Conservation (phyloP, 2,797 vertebrate genomes). For the Mormyrops attenuatus region DNA sequence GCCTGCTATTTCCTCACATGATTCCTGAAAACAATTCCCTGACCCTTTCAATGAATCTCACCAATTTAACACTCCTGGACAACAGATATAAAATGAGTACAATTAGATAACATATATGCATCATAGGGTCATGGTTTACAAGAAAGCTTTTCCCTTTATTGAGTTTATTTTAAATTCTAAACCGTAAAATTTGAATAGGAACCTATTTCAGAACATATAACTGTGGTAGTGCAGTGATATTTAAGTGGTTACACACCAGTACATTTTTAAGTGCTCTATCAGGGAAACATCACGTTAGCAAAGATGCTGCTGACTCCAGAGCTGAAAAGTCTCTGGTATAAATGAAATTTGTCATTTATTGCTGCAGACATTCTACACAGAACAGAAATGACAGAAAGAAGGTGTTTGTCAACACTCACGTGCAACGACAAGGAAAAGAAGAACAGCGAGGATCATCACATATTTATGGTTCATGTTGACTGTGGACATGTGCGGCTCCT, state of each 20-base stretch:
- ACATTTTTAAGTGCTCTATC: background rate
- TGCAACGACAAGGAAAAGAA: conserved; percentile 23
- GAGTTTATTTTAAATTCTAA: background rate
- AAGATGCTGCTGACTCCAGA: background rate
- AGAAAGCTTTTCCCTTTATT: background rate
- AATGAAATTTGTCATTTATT: background rate
- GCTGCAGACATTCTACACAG: background rate
- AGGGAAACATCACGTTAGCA: background rate
- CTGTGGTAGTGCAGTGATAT: background rate
- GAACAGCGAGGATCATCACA: conserved; percentile 20
- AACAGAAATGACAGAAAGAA: background rate
- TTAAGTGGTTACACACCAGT: background rate
- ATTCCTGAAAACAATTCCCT: background rate
- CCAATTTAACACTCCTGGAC: background rate
- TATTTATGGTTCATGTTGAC: conserved; percentile 30
- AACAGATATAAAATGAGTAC: background rate
- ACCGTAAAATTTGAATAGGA: background rate
- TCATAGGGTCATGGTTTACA: background rate
- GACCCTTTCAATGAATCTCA: background rate
- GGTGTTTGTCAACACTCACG: conserved; percentile 27
- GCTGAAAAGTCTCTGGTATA: background rate
- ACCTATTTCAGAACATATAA: background rate
- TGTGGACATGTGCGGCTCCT: background rate
- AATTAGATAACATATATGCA: background rate
- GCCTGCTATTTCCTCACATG: background rate